Evolutionary conservation across 2,113 vertebrate genomes (phyloP), one percentile per base, ranked within the genome.

Genomic region (Pedionomus torquatus): DNA sequence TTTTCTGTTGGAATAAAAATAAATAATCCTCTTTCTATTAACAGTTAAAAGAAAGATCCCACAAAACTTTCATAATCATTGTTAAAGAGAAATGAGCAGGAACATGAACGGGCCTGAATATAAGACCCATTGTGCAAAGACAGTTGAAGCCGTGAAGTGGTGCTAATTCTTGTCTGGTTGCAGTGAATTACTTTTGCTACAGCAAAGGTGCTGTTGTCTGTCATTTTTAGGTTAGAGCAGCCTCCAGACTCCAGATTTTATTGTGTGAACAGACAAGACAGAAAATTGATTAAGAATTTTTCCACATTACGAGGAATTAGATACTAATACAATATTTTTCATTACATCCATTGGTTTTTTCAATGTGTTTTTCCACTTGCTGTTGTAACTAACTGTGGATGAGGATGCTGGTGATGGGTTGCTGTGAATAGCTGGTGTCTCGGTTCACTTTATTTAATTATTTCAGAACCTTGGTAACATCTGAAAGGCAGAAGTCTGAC

Each of bases 161-260:
- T 78, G 68, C 61, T 90, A 88, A 95, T 72, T 97, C 64, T 69
- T 87, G 31, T 82, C 44, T 93, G 17, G 30, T 64, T 86, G 81
- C 87, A 96, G 39, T 69, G 77, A 81, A 66, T 86, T 93, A 33
- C 89, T 85, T 90, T 63, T 81, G 39, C 31, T 88, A 24, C 5
- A 87, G 60, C 70, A 48, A 76, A 83, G 30, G 46, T 76, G 58
- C 72, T 51, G 17, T 69, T 91, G 26, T 46, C 35, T 57, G 15
- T 86, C 30, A 87, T 72, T 97, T 95, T 63, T 66, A 82, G 46
- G 55, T 76, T 64, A 92, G 89, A 96, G 63, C 51, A 94, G 23
- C 31, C 48, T 81, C 30, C 43, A 95, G 33, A 20, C 54, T 71
- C 41, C 66, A 83, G 37, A 28, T 80, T 78, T 94, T 65, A 17